phyloP scores from a whole-genome alignment of 2,888 invertebrate genomes.

The Andrena praecox region DNA sequence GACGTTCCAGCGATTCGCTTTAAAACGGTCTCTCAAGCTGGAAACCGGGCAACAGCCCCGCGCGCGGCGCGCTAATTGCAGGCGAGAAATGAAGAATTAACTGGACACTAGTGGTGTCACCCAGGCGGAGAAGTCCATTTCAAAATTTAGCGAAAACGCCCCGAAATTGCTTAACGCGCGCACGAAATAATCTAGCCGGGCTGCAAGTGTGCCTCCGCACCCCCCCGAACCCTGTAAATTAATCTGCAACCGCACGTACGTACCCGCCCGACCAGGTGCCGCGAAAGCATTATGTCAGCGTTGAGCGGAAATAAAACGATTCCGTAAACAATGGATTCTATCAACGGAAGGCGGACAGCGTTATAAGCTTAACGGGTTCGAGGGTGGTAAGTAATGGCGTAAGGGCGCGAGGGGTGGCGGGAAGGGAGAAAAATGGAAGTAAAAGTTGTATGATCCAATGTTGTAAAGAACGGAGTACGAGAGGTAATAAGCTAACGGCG shows the following conservation, averaged over 20 bases:
- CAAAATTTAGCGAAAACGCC: background rate
- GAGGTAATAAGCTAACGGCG: slow-evolving; percentile 61
- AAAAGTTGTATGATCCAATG: slow-evolving; percentile 76
- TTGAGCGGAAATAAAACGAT: slow-evolving; percentile 19
- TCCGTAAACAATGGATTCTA: slow-evolving; percentile 6
- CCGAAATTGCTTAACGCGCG: background rate
- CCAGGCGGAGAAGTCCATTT: background rate
- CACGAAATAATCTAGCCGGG: background rate
- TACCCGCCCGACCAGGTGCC: background rate
- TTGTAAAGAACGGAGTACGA: slow-evolving; percentile 73
- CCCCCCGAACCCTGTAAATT: background rate
- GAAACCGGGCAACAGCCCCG: background rate
- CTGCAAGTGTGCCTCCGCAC: background rate
- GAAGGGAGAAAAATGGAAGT: background rate
- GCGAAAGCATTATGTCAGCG: background rate
- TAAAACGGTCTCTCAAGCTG: background rate
- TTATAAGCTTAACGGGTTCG: slow-evolving; percentile 1
- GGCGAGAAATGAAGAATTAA: background rate
- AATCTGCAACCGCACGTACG: background rate
- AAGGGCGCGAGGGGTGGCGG: background rate
- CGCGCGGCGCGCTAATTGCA: background rate
- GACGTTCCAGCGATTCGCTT: background rate
- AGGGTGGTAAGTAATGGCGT: slow-evolving; percentile 5
- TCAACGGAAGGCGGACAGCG: slow-evolving; percentile 5
- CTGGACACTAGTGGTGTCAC: background rate